Evolutionary conservation across 2,888 invertebrate genomes (phyloP).

Genomic region (Scaptodrosophila latifasciaeformis): DNA sequence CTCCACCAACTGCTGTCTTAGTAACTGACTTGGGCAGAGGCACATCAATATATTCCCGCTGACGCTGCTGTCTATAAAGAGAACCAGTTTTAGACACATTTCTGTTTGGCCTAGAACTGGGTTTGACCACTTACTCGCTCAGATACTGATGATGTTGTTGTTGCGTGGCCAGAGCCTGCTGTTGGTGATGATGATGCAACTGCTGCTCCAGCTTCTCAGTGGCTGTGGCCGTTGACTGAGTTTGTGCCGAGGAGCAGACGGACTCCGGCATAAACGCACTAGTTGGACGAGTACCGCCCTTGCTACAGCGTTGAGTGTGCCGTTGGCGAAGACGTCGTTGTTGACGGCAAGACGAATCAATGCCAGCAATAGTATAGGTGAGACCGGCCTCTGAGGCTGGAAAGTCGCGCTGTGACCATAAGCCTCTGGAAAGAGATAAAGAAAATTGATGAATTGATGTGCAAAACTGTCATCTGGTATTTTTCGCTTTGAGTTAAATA

Average conservation of each 20-base stretch:
- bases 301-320: constrained; percentile 55
- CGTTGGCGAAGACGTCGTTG: constrained; percentile 57
- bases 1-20: constrained; percentile 55
- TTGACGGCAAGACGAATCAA: constrained; percentile 53
- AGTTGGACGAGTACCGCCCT: constrained; percentile 51
- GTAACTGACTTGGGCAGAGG: constrained; percentile 74
- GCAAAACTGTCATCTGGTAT: constrained; percentile 32
- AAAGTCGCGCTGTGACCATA: constrained; percentile 73
- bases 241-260: constrained; percentile 71
- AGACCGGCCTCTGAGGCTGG: constrained; percentile 73
- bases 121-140: constrained; percentile 55
- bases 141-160: constrained; percentile 59
- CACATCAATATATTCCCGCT: constrained; percentile 75
- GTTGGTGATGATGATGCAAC: constrained; percentile 57
- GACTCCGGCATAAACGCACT: constrained; percentile 64
- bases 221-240: constrained; percentile 68
- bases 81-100: constrained; percentile 19
- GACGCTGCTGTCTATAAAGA: constrained; percentile 59
- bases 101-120: no score
- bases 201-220: constrained; percentile 68
- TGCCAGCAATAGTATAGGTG: constrained; percentile 73
- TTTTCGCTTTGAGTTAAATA: no score
- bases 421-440: constrained; percentile 34
- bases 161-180: constrained; percentile 56
- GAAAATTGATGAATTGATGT: constrained; percentile 20